Percentiles rank a stretch among this genome's conserved stretches.
These are phyloP conservation scores for Acipenser ruthenus DNA, from an alignment of 2,797 vertebrate species.

Conservation along the genomic window DNA sequence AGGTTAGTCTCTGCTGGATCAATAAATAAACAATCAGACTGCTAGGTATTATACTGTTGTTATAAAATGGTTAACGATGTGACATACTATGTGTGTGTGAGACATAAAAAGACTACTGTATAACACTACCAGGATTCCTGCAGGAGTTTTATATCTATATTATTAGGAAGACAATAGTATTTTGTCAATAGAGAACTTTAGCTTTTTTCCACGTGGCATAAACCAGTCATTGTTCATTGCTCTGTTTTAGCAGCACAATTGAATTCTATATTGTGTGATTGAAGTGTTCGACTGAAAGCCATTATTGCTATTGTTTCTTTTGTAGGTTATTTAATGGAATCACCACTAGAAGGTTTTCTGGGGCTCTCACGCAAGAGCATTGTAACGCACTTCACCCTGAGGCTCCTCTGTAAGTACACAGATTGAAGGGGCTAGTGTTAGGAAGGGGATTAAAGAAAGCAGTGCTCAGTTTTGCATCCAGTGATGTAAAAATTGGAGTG, in stretches of 20 bases:
- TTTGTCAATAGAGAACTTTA: too few species aligned
- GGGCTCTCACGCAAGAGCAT: constrained; percentile 25
- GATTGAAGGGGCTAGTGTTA: neutral
- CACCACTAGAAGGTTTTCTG: constrained; percentile 24
- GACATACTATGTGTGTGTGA: too few species aligned
- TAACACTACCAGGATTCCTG: too few species aligned
- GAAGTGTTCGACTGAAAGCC: constrained; percentile 19
- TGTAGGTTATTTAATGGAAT: neutral
- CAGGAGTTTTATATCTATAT: too few species aligned
- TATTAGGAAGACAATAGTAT: too few species aligned
- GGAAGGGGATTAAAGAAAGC: neutral
- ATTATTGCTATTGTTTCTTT: constrained; percentile 29
- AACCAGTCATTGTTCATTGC: neutral
- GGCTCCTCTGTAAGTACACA: constrained; percentile 11
- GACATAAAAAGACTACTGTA: too few species aligned
- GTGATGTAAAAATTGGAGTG: too few species aligned
- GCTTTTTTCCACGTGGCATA: neutral
- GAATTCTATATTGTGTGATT: constrained; percentile 3
- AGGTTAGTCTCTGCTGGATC: too few species aligned
- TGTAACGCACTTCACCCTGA: constrained; percentile 34
- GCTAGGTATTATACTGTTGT: too few species aligned
- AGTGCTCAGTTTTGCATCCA: neutral
- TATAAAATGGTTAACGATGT: too few species aligned
- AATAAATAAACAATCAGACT: too few species aligned
- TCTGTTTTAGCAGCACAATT: constrained; percentile 5